Base-by-base conservation (phyloP, 2,888 invertebrate genomes). In the Anodontia alba region DNA sequence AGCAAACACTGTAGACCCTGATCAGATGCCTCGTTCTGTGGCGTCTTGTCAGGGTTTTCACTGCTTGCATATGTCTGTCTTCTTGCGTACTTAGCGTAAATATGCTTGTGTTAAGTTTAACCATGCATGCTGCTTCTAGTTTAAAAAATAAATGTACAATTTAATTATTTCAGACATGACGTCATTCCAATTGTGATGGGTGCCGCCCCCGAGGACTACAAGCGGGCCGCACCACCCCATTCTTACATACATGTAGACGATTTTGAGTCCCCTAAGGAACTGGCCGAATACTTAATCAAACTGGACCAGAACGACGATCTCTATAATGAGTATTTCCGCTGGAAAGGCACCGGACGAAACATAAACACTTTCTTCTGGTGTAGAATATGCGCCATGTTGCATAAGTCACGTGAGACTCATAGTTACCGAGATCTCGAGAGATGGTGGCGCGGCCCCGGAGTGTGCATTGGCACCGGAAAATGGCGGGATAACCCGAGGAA, bases 181-280 rank as follows among this genome's bases (percentile, higher is more conserved):
- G 97, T 98, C 66, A 94, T 99, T 87, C 99, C 99, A 0, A 97
- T 99, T 87, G 99, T 98, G 79, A 98, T 99, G 98, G 99, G 99
- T 0, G 99, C 98, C 0, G 96, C 97, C 67, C 97, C 98, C 0
- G 97, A 97, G 79, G 99, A 99, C 94, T 99, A 99, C 95, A 97
- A 96, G 81, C 96, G 97, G 67, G 96, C 96, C 87, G 97, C 99
- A 1, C 99, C 99, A 0, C 99, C 95, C 97, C 99, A 68, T 98
- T 99, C 94, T 97, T 99, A 97, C 95, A 97, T 99, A 80, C 99
- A 99, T 95, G 98, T 99, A 31, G 99, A 99, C 93, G 98, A 99
- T 94, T 99, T 99, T 94, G 96, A 96, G 42, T 96, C 97, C 31
- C 97, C 99, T 0, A 96, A 97, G 91, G 97, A 97, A 89, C 95